phyloP scores from a whole-genome alignment of 1,140 invertebrate species.

The Lepidurus arcticus region DNA sequence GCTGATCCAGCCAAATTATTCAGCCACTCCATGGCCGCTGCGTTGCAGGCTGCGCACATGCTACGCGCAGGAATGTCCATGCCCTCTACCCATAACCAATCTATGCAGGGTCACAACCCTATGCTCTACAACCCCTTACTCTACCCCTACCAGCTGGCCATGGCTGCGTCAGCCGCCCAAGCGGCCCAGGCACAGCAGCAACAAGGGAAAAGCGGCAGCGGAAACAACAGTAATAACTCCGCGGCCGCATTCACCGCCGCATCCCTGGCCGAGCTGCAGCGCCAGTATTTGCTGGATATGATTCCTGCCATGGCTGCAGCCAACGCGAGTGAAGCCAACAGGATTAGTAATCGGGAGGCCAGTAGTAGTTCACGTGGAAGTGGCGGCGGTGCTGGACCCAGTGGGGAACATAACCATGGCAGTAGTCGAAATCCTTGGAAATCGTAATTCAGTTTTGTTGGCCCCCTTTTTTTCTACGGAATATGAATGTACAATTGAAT shows the following conservation, averaged over 20 bases:
- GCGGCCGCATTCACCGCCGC: slow-evolving; percentile 50
- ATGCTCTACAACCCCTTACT: slow-evolving; percentile 75
- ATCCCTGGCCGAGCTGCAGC: slow-evolving; percentile 67
- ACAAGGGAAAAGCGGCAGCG: slow-evolving; percentile 46
- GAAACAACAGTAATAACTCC: slow-evolving; percentile 38
- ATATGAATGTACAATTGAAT: neutral
- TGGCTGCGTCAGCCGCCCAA: slow-evolving; percentile 55
- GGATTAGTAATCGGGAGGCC: neutral
- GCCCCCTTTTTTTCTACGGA: neutral
- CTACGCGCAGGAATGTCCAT: slow-evolving; percentile 43
- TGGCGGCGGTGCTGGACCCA: slow-evolving; percentile 12
- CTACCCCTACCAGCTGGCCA: slow-evolving; percentile 78
- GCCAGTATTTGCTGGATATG: slow-evolving; percentile 94
- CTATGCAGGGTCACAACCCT: slow-evolving; percentile 34
- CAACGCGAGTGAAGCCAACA: neutral
- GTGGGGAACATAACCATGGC: neutral
- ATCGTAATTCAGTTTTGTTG: neutral
- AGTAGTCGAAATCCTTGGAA: slow-evolving; percentile 13
- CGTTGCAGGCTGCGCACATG: slow-evolving; percentile 51
- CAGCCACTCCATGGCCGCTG: slow-evolving; percentile 39
- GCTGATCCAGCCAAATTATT: slow-evolving; percentile 34
- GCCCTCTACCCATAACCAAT: slow-evolving; percentile 20
- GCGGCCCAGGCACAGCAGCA: slow-evolving; percentile 48
- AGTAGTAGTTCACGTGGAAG: slow-evolving; percentile 8
- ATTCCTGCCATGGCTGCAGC: slow-evolving; percentile 54